Base-by-base conservation (phyloP, 2,113 vertebrate species). In the Falcunculus frontatus region DNA sequence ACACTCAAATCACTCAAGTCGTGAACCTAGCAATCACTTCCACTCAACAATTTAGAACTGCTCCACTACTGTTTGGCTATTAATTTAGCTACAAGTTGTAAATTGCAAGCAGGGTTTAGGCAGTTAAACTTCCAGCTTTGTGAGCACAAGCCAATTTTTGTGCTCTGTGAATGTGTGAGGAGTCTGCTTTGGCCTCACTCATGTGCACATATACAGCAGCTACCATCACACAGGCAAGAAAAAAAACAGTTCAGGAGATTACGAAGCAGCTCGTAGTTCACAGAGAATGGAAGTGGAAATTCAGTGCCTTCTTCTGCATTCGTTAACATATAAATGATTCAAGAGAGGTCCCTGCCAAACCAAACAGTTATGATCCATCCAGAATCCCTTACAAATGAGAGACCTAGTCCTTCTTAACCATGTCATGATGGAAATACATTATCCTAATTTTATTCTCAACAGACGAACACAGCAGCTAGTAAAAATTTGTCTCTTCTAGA, bases 271-370 rank as follows among this genome's bases (percentile, higher is more conserved):
- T 55, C 41, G 75, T 26, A 32, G 42, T 33, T 84, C 85, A 81
- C 26, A 83, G 50, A 85, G 84, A 65, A 82, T 47, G 37, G 42
- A 90, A 94, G 86, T 81, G n/a, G 70, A 90, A 95, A 92, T 88
- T 77, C 79, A 81, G 46, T 50, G 73, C 50, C 59, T 76, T 83
- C 70, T 87, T 94, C 67, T 67, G 57, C 46, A 70, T 69, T 94
- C 27, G 77, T 65, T 90, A 91, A 56, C 75, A 67, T 49, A 62
- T 13, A 93, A 93, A 94, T 67, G 25, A 93, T 67, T 89, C 70
- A 55, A 80, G 52, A 74, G 55, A 77, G 6, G 4, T 59, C 42
- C n/a, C 39, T 89, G 90, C 87, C 91, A 97, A 94, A 85, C 52
- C 67, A 77, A 87, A 85, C 81, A 87, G 63, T 84, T 80, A 65